Evolutionary conservation across 1,140 invertebrate species (phyloP), one percentile per base, ranked within the genome.

Genomic region (Drosophila takahashii): DNA sequence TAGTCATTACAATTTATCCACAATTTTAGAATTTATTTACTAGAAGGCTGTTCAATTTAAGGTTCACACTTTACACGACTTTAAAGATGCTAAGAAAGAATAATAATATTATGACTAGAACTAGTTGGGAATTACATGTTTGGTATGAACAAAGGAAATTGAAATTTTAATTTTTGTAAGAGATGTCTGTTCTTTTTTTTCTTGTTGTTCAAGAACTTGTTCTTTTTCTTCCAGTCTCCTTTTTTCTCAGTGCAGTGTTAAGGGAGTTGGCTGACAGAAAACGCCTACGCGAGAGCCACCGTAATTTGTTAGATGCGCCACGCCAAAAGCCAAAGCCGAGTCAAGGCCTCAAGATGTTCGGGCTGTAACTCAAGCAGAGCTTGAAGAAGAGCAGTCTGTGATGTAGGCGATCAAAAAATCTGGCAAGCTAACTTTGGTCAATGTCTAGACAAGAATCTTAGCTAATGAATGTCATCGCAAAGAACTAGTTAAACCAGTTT

Each of bases 401-500:
- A 56, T 56, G 50, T 57, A 70, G 64, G 47, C 64, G 64, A 67
- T 54, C 36, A 54, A 54, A 70, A 34, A 67, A 70, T 69, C 32
- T 45, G 16, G 39, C 48, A 54, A 18, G 22, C 66, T 51, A 36
- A 73, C 53, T 72, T 72, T 73, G 70, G 70, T 52, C 67, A 52
- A 51, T 45, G 66, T 70, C 66, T 70, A 70, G 66, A 70, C 64
- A 57, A 57, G 65, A 70, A 70, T 70, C 50, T 67, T 32, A 52
- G 66, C 54, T 73, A 60, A 73, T 73, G 70, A 72, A 52, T 72
- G 67, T 60, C 70, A 73, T 60, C 16, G 44, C 50, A 7, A 56
- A 59, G 66, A 72, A 72, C 69, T 72, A 50, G 69, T 72, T 72
- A 59, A 72, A 72, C 69, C 65, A 72, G 69, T 72, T 72, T 70